A percentile compares a stretch with the other conserved stretches of the same genome.
Conservation (phyloP, 1,140 invertebrate genomes). For the Bombus balteatus region DNA sequence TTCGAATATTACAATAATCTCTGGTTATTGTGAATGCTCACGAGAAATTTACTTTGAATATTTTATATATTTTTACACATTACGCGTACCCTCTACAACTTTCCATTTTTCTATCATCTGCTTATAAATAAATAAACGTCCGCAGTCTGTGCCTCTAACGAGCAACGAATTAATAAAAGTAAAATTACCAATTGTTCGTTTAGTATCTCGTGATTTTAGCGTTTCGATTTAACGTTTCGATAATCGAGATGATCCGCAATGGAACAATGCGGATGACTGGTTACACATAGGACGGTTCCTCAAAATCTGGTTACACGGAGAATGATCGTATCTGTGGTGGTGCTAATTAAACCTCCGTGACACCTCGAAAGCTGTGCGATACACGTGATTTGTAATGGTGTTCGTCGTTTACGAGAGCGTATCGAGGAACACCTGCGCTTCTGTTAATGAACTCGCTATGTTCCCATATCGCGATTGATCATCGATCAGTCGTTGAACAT, state of each 20-base stretch:
- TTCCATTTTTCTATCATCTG: too few species aligned
- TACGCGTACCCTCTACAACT: too few species aligned
- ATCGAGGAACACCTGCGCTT: slow-evolving; percentile 33
- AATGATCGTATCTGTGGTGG: slow-evolving; percentile 8
- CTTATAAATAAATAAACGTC: too few species aligned
- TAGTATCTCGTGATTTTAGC: not conserved
- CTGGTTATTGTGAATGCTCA: too few species aligned
- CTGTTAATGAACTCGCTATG: slow-evolving; percentile 28
- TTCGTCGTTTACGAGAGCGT: slow-evolving; percentile 37
- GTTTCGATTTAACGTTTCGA: not conserved
- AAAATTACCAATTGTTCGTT: not conserved
- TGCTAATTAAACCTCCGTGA: slow-evolving; percentile 28
- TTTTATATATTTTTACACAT: too few species aligned
- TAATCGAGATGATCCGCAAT: not conserved
- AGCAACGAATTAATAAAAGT: not conserved
- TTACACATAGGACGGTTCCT: not conserved
- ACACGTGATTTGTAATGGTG: slow-evolving; percentile 40
- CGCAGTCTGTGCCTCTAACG: too few species aligned
- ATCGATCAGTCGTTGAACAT: slow-evolving; percentile 6
- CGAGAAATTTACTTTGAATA: too few species aligned
- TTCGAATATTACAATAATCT: too few species aligned
- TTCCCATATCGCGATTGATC: not conserved
- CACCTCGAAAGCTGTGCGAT: slow-evolving; percentile 14
- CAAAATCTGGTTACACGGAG: not conserved
- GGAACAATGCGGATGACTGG: too few species aligned